Conservation (phyloP, 2,113 vertebrate genomes). For the Chlamydotis undulata region DNA sequence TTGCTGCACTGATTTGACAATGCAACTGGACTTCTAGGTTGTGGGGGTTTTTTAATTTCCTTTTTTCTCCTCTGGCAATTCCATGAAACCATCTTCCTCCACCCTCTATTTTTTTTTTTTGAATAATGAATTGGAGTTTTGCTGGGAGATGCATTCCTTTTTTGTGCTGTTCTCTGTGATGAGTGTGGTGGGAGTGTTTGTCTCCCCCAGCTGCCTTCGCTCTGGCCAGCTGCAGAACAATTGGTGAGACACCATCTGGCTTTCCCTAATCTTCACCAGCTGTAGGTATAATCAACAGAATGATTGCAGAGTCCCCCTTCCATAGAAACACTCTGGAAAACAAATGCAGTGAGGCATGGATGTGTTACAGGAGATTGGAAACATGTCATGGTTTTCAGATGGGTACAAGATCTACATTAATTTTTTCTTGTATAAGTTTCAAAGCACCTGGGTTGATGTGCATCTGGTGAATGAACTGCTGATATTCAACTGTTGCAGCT, state of each 20-base stretch:
- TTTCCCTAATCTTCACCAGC: conserved; percentile 33
- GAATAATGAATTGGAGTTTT: background rate
- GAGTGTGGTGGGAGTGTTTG: background rate
- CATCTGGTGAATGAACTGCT: background rate
- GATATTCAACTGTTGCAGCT: background rate
- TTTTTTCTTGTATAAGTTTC: background rate
- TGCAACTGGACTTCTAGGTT: background rate
- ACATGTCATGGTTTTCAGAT: background rate
- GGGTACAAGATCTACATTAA: background rate
- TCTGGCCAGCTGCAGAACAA: conserved; percentile 60
- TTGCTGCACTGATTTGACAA: background rate
- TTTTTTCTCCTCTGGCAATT: background rate
- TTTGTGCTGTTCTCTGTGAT: background rate
- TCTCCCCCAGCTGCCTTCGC: background rate
- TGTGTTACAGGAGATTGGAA: background rate
- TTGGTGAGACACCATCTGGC: conserved; percentile 52
- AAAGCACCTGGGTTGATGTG: background rate
- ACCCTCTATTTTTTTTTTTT: background rate
- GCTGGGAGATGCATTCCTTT: background rate
- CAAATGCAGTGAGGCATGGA: background rate
- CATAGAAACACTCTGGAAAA: background rate
- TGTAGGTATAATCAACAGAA: conserved; percentile 46
- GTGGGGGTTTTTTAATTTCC: accelerated
- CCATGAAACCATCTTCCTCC: background rate
- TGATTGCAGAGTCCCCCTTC: conserved; percentile 1